Evolutionary conservation across 2,888 invertebrate genomes (phyloP).

Genomic region (Pecten maximus): DNA sequence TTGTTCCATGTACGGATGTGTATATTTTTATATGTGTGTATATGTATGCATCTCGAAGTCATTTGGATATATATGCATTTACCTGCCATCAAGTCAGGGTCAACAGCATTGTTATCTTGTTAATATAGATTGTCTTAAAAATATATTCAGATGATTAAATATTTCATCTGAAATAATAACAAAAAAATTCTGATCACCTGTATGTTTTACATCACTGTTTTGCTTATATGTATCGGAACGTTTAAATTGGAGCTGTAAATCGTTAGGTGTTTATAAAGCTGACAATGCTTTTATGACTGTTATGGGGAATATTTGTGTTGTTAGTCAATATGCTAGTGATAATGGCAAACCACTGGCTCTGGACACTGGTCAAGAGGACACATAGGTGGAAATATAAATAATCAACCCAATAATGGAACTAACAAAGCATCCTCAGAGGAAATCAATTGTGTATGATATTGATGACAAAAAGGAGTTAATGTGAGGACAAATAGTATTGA

Average conservation of each 20-base stretch:
- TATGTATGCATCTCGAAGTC: background rate
- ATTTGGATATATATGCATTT: background rate
- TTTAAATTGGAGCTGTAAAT: too few relatives aligned
- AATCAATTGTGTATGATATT: slow-evolving; percentile 23
- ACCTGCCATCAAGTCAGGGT: background rate
- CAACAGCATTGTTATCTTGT: background rate
- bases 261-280: background rate
- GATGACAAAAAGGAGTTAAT: slow-evolving; percentile 2
- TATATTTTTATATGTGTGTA: background rate
- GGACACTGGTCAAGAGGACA: background rate
- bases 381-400: slow-evolving; percentile 18
- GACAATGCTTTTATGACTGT: background rate
- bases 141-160: background rate
- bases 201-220: too few relatives aligned
- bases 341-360: background rate
- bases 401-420: background rate
- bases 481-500: too few relatives aligned
- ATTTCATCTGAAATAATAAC: background rate
- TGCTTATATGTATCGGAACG: too few relatives aligned
- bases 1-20: background rate
- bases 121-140: background rate
- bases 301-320: background rate
- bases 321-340: slow-evolving; percentile 27
- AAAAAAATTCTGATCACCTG: too few relatives aligned
- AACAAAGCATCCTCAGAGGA: background rate